Percentiles rank a stretch among this genome's conserved stretches.
Conservation (phyloP, 37 sponge, comb jelly and placozoan genomes). For the Geodia barretti region DNA sequence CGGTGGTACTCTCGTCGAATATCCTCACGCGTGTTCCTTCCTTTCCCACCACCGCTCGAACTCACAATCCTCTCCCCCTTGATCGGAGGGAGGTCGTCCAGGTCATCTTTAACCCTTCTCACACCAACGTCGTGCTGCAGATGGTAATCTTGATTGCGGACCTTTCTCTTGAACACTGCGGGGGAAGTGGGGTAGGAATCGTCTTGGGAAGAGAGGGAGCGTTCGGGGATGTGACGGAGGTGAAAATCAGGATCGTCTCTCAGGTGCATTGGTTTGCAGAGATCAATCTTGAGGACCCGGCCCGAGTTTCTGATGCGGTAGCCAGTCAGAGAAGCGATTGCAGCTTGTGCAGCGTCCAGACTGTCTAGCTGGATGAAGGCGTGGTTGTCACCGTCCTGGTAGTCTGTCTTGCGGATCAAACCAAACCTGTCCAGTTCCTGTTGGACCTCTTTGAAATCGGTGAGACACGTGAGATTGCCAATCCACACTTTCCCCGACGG, state of each 20-base stretch:
- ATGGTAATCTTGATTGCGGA: background rate
- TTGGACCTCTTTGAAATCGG: constrained; percentile 75
- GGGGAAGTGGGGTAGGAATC: background rate
- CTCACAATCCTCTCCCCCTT: background rate
- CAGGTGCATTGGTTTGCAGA: constrained; percentile 9
- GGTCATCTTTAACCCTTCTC: background rate
- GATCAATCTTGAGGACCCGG: constrained; percentile 50
- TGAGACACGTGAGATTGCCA: constrained; percentile 47
- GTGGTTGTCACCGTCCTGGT: constrained; percentile 70
- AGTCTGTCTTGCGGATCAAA: constrained; percentile 81
- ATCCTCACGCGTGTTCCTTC: background rate
- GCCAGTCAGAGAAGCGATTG: constrained; percentile 39
- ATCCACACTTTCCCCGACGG: constrained; percentile 84
- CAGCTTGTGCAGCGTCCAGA: constrained; percentile 74
- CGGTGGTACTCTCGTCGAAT: background rate
- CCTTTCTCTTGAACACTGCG: background rate
- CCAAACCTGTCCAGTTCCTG: constrained; percentile 91
- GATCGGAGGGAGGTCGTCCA: background rate
- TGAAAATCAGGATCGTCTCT: constrained; percentile 14
- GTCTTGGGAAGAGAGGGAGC: background rate
- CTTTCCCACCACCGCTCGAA: background rate
- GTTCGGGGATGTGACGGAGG: background rate
- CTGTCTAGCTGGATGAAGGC: constrained; percentile 76
- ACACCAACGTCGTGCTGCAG: background rate
- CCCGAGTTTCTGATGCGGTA: constrained; percentile 55